These are phyloP conservation scores for Bombyx mandarina DNA, from an alignment of 1,140 invertebrate genomes.

Conservation along the genomic window DNA sequence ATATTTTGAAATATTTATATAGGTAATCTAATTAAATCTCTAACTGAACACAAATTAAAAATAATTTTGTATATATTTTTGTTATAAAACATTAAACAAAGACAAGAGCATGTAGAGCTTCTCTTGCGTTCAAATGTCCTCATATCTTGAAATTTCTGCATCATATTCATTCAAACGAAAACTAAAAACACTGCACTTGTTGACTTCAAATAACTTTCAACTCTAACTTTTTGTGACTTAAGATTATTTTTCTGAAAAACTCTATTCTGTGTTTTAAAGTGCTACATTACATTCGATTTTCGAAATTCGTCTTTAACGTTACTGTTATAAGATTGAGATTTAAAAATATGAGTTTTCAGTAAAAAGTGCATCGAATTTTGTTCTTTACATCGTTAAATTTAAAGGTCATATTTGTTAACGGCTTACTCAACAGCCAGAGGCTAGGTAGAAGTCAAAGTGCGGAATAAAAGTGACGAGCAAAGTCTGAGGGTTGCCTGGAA, in stretches of 20 bases:
- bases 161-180: constrained; percentile 63
- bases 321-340: background rate
- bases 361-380: background rate
- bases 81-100: too few species aligned
- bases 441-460: constrained; percentile 44
- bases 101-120: too few species aligned
- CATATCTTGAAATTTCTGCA: constrained; percentile 61
- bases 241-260: too few species aligned
- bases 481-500: too few species aligned
- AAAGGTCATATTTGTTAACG: background rate
- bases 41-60: too few species aligned
- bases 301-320: constrained; percentile 16
- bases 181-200: constrained; percentile 51
- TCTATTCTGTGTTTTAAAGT: too few species aligned
- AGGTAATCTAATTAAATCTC: too few species aligned
- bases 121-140: constrained; percentile 53
- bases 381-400: constrained; percentile 8
- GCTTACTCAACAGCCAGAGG: constrained; percentile 41
- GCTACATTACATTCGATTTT: too few species aligned
- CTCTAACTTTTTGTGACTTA: too few species aligned
- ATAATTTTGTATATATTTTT: too few species aligned
- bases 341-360: background rate
- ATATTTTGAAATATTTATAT: too few species aligned
- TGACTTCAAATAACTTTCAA: too few species aligned
- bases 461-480: constrained; percentile 57